Percentiles rank a stretch among this genome's conserved stretches.
phyloP scores from a whole-genome alignment of 1,140 invertebrate species.

The Neotoxoptera formosana region DNA sequence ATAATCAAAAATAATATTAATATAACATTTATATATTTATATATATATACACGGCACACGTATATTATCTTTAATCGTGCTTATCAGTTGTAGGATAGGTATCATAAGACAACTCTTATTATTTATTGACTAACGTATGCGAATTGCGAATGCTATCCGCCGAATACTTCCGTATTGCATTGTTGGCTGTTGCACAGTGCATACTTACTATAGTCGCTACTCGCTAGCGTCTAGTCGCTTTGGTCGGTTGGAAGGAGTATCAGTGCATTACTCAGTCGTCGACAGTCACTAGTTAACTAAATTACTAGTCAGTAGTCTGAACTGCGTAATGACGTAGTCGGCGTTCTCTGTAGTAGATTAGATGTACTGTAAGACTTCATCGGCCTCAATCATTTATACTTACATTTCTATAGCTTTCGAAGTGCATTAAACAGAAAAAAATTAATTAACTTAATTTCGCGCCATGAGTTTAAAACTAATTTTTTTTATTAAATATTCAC shows the following conservation, averaged over 20 bases:
- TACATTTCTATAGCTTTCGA: not conserved
- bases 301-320: not conserved
- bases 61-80: no score
- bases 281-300: not conserved
- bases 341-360: not conserved
- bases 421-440: constrained; percentile 7
- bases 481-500: not conserved
- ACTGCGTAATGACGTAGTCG: not conserved
- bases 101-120: not conserved
- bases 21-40: no score
- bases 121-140: not conserved
- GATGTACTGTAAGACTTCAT: constrained; percentile 1
- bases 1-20: no score
- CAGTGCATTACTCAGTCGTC: no score
- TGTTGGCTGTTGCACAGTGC: no score
- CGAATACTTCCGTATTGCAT: not conserved
- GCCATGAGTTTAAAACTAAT: not conserved
- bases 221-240: not conserved
- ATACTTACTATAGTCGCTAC: no score
- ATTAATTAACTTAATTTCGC: not conserved
- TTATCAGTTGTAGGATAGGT: no score
- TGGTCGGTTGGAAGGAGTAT: not conserved
- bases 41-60: no score
- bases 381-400: not conserved
- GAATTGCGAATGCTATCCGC: not conserved